Percentiles rank a stretch among this genome's conserved stretches.
Conservation (phyloP, 2,113 vertebrate species). For the Dipodomys spectabilis region DNA sequence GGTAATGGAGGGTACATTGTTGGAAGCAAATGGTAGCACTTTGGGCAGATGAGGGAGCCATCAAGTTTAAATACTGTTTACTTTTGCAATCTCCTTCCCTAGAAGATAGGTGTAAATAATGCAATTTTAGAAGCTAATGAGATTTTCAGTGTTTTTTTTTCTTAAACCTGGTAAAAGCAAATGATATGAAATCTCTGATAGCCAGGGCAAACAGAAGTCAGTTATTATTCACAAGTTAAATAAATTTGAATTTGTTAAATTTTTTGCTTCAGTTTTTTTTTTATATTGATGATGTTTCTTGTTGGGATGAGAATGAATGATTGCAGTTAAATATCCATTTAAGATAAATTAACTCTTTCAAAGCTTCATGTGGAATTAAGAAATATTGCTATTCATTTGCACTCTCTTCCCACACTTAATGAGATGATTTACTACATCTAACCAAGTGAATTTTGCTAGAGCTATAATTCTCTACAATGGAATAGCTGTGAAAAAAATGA, state of each 20-base stretch:
- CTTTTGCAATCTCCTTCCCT: neutral
- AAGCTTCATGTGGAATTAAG: constrained; percentile 8
- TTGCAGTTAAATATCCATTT: constrained; percentile 3
- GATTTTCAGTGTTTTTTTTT: neutral
- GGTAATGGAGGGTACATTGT: accelerated
- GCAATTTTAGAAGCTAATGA: constrained; percentile 15
- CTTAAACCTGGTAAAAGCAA: neutral
- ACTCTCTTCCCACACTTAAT: neutral
- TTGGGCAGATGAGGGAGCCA: neutral
- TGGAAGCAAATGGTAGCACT: neutral
- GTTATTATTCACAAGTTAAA: neutral
- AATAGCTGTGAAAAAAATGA: neutral
- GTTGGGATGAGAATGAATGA: neutral
- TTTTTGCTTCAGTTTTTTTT: constrained; percentile 1
- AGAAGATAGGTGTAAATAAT: neutral
- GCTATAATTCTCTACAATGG: neutral
- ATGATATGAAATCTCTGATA: neutral
- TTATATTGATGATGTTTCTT: neutral
- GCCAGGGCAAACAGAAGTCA: neutral
- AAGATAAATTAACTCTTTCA: constrained; percentile 45
- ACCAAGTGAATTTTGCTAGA: neutral
- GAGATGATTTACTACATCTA: neutral
- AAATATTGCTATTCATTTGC: neutral
- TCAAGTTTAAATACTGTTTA: neutral
- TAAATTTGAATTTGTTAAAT: neutral